Percentiles rank a stretch among this genome's conserved stretches.
Conservation (phyloP, 1,140 invertebrate species). For the Drosophila littoralis region DNA sequence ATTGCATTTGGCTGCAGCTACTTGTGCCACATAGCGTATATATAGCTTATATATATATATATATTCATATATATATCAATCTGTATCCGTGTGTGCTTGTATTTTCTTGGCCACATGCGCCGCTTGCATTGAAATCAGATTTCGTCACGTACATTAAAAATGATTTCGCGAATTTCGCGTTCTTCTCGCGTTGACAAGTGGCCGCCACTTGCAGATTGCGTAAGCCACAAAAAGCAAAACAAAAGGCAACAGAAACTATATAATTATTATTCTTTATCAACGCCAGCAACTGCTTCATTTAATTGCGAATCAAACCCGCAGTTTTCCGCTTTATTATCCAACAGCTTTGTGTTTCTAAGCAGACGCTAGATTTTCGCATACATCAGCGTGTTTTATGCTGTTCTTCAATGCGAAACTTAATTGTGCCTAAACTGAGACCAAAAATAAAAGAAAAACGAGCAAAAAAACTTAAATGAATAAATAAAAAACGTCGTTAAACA, state of each 20-base stretch:
- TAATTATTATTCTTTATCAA: not conserved
- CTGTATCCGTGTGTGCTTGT: conserved; percentile 1
- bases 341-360: not conserved
- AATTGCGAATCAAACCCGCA: not conserved
- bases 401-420: conserved; percentile 36
- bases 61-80: not conserved
- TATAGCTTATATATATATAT: not conserved
- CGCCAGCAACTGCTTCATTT: not conserved
- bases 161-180: conserved; percentile 53
- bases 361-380: too few relatives aligned
- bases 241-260: not conserved
- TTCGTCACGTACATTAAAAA: conserved; percentile 80
- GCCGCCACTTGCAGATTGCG: conserved; percentile 69
- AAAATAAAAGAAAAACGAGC: conserved; percentile 13
- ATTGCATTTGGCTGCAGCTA: conserved; percentile 78
- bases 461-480: not conserved
- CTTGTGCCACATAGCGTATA: conserved; percentile 16
- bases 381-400: not conserved
- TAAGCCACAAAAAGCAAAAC: conserved; percentile 36
- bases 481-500: conserved; percentile 70
- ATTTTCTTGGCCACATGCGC: conserved; percentile 30
- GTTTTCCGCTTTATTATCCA: not conserved
- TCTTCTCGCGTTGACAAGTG: conserved; percentile 55
- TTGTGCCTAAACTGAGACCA: conserved; percentile 24
- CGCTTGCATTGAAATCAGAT: conserved; percentile 72